Percentiles rank a stretch among this genome's conserved stretches.
Evolutionary conservation across 2,113 vertebrate species (phyloP).

Genomic region (Rafetus swinhoei): DNA sequence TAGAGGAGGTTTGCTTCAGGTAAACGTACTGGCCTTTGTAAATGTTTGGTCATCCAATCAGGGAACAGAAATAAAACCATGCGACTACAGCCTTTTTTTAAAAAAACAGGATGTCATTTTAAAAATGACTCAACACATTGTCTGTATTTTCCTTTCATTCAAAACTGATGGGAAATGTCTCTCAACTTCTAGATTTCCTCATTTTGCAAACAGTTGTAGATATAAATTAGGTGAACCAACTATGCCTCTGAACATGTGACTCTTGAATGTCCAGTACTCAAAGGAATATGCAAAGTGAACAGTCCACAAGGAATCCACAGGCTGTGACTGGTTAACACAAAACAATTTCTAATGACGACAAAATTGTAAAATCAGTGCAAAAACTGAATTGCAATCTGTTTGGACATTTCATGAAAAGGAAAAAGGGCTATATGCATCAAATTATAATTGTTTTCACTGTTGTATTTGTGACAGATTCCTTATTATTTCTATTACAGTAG

Average conservation of each 20-base stretch:
- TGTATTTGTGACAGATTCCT: neutral
- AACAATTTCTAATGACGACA: neutral
- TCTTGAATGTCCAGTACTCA: neutral
- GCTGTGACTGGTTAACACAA: neutral
- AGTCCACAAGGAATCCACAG: neutral
- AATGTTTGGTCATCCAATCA: neutral
- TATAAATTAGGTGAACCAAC: neutral
- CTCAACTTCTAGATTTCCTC: neutral
- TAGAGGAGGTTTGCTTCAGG: neutral
- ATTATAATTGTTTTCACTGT: neutral
- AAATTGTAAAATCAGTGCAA: neutral
- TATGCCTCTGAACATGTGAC: neutral
- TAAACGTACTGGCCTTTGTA: neutral
- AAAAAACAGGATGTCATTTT: neutral
- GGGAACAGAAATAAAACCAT: neutral
- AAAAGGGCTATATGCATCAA: neutral
- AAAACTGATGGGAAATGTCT: neutral
- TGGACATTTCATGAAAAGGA: neutral
- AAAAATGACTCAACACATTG: neutral
- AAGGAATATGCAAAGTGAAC: neutral
- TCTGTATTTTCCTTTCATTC: neutral
- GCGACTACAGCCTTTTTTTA: neutral
- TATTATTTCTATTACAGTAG: neutral
- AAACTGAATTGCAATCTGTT: neutral
- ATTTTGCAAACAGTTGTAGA: neutral